Percentiles rank a stretch among this genome's conserved stretches.
Evolutionary conservation across 2,797 vertebrate species (phyloP).

Genomic region (Sparidentex hasta): DNA sequence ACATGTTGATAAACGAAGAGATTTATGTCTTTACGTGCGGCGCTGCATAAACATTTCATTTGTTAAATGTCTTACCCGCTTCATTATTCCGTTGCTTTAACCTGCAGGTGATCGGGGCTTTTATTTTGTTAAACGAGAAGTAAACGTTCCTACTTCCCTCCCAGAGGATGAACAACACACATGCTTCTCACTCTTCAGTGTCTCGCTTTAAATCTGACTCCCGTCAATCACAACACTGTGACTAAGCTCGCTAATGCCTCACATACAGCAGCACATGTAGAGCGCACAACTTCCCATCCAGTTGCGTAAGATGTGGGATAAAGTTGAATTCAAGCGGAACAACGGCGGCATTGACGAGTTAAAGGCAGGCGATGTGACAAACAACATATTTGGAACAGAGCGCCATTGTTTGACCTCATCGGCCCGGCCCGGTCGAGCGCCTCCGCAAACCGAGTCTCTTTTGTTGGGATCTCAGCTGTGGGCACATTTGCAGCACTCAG

Average conservation of each 20-base stretch:
- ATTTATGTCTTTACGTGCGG: slow-evolving; percentile 24
- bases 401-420: slow-evolving; percentile 70
- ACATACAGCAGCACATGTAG: slow-evolving; percentile 26
- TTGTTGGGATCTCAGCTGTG: slow-evolving; percentile 75
- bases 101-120: slow-evolving; percentile 26
- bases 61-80: slow-evolving; percentile 22
- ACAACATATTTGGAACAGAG: slow-evolving; percentile 84
- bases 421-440: slow-evolving; percentile 59
- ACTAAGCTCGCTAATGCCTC: not conserved
- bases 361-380: slow-evolving; percentile 79
- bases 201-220: slow-evolving; percentile 14
- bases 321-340: slow-evolving; percentile 72
- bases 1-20: slow-evolving; percentile 43
- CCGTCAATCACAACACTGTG: slow-evolving; percentile 18
- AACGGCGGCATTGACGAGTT: slow-evolving; percentile 75
- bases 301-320: slow-evolving; percentile 77
- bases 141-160: not conserved
- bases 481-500: slow-evolving; percentile 73
- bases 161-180: not conserved
- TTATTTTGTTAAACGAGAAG: slow-evolving; percentile 26
- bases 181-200: not conserved
- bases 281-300: slow-evolving; percentile 43
- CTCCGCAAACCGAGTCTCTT: slow-evolving; percentile 69
- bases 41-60: slow-evolving; percentile 32
- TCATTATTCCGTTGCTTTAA: slow-evolving; percentile 16